phyloP scores from a whole-genome alignment of 2,888 invertebrate species.

The Dioctria rufipes region DNA sequence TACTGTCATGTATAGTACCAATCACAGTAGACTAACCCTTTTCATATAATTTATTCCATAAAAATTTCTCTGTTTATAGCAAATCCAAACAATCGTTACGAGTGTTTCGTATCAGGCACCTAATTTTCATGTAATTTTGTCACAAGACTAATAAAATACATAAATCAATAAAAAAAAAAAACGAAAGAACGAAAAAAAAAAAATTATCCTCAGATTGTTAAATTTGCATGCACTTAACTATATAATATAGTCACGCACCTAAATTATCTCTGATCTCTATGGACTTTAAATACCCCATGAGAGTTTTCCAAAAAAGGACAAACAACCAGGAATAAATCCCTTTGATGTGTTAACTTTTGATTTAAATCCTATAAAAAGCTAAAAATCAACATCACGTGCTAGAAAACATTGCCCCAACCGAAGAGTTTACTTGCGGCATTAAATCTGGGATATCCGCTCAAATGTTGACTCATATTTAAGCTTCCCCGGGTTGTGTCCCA shows the following conservation, averaged over 20 bases:
- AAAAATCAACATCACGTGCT: constrained; percentile 48
- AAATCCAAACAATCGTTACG: no score
- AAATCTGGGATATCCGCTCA: constrained; percentile 23
- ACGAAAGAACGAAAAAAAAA: no score
- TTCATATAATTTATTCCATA: no score
- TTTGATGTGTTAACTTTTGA: constrained; percentile 44
- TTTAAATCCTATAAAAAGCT: constrained; percentile 35
- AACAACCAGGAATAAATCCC: constrained; percentile 4
- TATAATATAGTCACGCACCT: background rate
- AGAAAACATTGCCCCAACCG: constrained; percentile 11
- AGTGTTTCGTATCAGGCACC: no score
- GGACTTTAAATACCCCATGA: background rate
- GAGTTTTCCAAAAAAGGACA: background rate
- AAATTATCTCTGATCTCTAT: background rate
- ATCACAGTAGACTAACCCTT: no score
- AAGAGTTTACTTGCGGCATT: constrained; percentile 20
- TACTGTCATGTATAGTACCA: no score
- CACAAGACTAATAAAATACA: background rate
- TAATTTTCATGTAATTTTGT: no score
- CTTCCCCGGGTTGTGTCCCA: background rate
- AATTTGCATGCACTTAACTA: background rate
- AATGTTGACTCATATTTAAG: constrained; percentile 45
- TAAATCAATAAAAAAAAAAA: background rate
- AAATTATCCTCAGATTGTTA: background rate
- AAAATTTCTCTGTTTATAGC: no score